Percentiles rank a stretch among this genome's conserved stretches.
Evolutionary conservation across 2,888 invertebrate genomes (phyloP).

Genomic region (Eurytoma adleriae): DNA sequence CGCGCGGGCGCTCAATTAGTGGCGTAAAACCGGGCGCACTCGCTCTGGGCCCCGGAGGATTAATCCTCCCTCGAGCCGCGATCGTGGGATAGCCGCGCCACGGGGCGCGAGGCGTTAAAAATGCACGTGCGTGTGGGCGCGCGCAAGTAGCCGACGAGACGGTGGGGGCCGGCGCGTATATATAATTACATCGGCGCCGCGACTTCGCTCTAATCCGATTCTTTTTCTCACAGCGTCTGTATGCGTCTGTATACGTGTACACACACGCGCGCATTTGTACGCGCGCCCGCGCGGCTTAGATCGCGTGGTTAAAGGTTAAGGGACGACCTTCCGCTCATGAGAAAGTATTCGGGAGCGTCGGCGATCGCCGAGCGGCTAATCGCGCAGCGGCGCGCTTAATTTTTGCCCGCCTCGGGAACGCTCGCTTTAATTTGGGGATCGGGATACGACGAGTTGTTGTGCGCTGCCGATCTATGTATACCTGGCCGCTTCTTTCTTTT

Average conservation of each 20-base stretch:
- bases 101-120: neutral
- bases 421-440: neutral
- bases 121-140: constrained; percentile 36
- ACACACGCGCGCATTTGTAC: neutral
- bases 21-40: constrained; percentile 31
- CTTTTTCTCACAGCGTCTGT: constrained; percentile 58
- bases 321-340: constrained; percentile 43
- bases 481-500: no score
- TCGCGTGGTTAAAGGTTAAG: constrained; percentile 55
- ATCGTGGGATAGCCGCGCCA: constrained; percentile 48
- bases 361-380: constrained; percentile 36
- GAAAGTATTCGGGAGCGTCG: constrained; percentile 36
- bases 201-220: constrained; percentile 60
- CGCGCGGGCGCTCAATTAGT: constrained; percentile 14
- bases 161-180: constrained; percentile 58
- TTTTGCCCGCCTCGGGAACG: constrained; percentile 13
- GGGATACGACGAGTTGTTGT: no score
- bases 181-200: constrained; percentile 68
- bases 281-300: neutral
- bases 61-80: constrained; percentile 40
- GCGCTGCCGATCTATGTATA: no score
- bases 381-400: constrained; percentile 44
- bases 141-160: neutral
- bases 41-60: constrained; percentile 3
- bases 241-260: constrained; percentile 11